Percentiles rank a stretch among this genome's conserved stretches.
Conservation (phyloP, 2,797 vertebrate genomes). For the Morelia viridis region DNA sequence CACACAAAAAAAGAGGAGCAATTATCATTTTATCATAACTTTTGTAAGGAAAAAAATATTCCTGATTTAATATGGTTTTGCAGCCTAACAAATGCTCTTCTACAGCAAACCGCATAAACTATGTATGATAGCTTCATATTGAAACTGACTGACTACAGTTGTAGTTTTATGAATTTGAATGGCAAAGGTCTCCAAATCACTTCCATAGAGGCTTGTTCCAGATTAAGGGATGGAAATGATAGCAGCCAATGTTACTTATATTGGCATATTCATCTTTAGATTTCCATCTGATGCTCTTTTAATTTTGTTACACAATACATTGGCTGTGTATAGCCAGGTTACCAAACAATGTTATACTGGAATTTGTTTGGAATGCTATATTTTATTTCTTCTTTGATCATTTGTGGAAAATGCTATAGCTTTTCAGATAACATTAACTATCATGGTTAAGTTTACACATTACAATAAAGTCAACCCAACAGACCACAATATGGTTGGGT, state of each 20-base stretch:
- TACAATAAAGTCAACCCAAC: not conserved
- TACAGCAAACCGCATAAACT: not conserved
- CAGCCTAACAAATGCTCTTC: slow-evolving; percentile 1
- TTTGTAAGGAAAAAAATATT: slow-evolving; percentile 24
- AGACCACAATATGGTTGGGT: not conserved
- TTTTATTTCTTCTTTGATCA: not conserved
- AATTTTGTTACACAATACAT: not conserved
- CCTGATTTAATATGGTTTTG: slow-evolving; percentile 30
- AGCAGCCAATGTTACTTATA: not conserved
- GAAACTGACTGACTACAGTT: not conserved
- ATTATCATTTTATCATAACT: slow-evolving; percentile 25
- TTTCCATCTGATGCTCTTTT: not conserved
- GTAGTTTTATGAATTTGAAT: slow-evolving; percentile 2
- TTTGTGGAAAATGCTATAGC: not conserved
- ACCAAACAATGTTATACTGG: not conserved
- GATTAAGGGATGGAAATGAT: not conserved
- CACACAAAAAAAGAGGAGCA: slow-evolving; percentile 34
- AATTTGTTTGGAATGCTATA: not conserved
- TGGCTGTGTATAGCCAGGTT: not conserved
- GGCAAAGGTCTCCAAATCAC: not conserved
- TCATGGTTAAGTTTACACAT: not conserved
- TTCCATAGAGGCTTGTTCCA: not conserved
- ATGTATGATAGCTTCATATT: not conserved
- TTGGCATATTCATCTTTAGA: not conserved
- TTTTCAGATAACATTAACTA: not conserved